Base-by-base conservation (phyloP, 1,140 invertebrate genomes). In the Drosophila quadrilineata region DNA sequence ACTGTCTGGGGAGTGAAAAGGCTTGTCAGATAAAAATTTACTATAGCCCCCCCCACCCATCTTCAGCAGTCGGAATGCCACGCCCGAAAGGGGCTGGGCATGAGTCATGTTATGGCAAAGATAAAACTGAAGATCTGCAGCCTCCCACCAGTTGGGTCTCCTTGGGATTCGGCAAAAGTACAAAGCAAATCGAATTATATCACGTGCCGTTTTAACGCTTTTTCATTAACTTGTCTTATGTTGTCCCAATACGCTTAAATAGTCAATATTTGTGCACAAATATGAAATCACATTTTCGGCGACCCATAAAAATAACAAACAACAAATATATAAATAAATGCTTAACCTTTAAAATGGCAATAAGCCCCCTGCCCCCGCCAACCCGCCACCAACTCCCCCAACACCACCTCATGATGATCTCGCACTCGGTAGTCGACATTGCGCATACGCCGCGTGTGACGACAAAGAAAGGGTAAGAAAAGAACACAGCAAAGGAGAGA, bases 281-380 rank as follows among this genome's bases (percentile, higher is more conserved):
- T 66, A 72, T 36, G 19, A 64, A 74, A 75, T 75, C 76, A 64
- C 76, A 84, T 67, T 73, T 72, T 71, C 69, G 71, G 60, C 65
- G 77, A 84, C 79, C 77, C 77, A 84, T 77, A 74, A 84, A 76
- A 66, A 16, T 10, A 40, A 9, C 28, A 59, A 43, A 79, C n/a
- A n/a, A n/a, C n/a, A n/a, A n/a, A n/a, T n/a, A n/a, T n/a, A n/a
- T 75, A 82, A 82, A 82, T 76, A 82, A 60, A 59, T 48, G 59
- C 71, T 73, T 84, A 82, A 82, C 76, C 76, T 82, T 43, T 56
- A 72, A 76, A 72, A 31, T 26, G 38, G 26, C 19, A 28, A 67
- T 69, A 64, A 43, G 66, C 59, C 41, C 26, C 52, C 21, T 36
- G 35, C 12, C 35, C 38, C n/a, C 19, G 38, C 41, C 33, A 21